Base-by-base conservation (phyloP, 2,888 invertebrate genomes). In the Stomorhina lunata region DNA sequence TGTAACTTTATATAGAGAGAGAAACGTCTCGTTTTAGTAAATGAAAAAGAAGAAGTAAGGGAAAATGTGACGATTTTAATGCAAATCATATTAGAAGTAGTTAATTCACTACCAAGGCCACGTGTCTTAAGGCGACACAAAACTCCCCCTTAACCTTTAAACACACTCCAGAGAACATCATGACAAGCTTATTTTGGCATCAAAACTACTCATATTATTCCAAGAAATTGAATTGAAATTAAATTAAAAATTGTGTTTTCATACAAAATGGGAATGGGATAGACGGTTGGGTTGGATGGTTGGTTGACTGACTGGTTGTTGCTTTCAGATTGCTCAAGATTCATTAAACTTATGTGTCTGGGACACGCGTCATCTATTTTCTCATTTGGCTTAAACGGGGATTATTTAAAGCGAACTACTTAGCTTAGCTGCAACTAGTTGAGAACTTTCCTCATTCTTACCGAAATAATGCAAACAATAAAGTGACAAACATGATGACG, bases 381-480 rank as follows among this genome's bases (percentile, higher is more conserved):
- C 69, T 65, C 79, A 82, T 82, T 82, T 75, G 43, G 71, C 48
- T 79, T 71, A 79, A 80, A 76, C 83, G 68, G 69, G 81, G 84
- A 85, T 85, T 85, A 85, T 84, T 84, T 85, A 79, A 84, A 85
- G 84, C 85, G 87, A 89, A 89, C 89, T 88, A 89, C 87, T 89
- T 89, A 88, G 86, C 88, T 88, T 87, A 87, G 88, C 78, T 66
- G 79, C 87, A 89, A 89, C 88, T 88, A 88, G 88, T 87, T 87
- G 86, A 85, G 53, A 65, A 59, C 48, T 34, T 22, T 50, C 12
- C 45, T 15, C 34, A 55, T 61, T 77, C 37, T 66, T 61, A 43
- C 7, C 53, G 69, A 45, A 59, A 10, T 15, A 48, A 43, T 27
- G 29, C 7, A n/a, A 40, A 53, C 50, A 34, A 40, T 29, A 59